A percentile compares a stretch with the other conserved stretches of the same genome.
phyloP scores from a whole-genome alignment of 2,113 vertebrate species.

The Campylorhamphus procurvoides region DNA sequence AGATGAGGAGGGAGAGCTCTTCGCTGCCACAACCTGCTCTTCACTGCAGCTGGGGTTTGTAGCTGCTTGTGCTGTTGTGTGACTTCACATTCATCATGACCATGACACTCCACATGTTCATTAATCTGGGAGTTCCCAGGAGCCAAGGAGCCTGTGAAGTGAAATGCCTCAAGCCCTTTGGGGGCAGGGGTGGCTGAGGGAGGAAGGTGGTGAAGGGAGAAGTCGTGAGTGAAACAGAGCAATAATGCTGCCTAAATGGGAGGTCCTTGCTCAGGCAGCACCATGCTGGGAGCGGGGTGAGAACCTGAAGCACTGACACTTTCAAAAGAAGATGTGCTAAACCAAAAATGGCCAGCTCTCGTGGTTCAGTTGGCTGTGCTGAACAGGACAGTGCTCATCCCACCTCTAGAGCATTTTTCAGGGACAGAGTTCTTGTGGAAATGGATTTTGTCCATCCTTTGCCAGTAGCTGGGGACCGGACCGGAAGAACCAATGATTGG shows the following conservation, averaged over 20 bases:
- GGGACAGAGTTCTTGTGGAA: background rate
- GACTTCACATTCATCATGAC: rapidly evolving
- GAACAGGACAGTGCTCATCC: background rate
- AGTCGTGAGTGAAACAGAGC: background rate
- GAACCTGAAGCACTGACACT: background rate
- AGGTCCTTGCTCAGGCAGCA: background rate
- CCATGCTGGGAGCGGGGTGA: background rate
- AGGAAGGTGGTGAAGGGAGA: background rate
- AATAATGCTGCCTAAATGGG: background rate
- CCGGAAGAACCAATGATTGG: background rate
- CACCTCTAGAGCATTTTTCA: background rate
- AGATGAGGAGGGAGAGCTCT: background rate
- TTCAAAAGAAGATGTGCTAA: background rate
- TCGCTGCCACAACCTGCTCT: background rate
- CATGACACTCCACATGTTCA: background rate
- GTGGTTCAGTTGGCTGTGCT: background rate
- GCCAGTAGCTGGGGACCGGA: background rate
- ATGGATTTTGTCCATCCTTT: background rate
- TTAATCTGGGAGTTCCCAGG: background rate
- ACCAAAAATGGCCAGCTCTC: background rate
- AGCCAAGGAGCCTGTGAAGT: rapidly evolving
- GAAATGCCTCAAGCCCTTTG: background rate
- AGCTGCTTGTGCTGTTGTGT: background rate
- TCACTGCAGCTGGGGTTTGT: rapidly evolving
- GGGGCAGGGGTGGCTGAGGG: background rate